These are phyloP conservation scores for Chymomyza costata DNA, from an alignment of 1,140 invertebrate genomes.

Conservation along the genomic window DNA sequence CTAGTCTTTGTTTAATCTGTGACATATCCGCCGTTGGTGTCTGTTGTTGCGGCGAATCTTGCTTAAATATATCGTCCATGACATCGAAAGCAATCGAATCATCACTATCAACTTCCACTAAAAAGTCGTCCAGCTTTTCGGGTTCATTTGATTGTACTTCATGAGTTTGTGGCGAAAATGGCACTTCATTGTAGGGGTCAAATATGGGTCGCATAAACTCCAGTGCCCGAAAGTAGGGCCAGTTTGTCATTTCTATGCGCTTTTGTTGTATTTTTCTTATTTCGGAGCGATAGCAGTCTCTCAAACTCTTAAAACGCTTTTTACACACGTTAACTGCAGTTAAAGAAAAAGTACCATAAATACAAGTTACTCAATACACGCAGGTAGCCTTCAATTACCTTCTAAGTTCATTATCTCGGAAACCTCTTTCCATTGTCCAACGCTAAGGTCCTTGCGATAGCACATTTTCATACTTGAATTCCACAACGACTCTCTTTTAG, in stretches of 20 bases:
- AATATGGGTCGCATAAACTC: conserved; percentile 56
- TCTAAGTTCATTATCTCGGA: conserved; percentile 33
- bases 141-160: background rate
- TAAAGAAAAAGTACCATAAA: background rate
- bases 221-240: conserved; percentile 43
- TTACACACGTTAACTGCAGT: conserved; percentile 35
- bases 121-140: conserved; percentile 34
- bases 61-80: conserved; percentile 55
- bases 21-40: conserved; percentile 33
- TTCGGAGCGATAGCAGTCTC: conserved; percentile 49
- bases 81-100: conserved; percentile 59
- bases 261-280: conserved; percentile 52
- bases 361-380: conserved; percentile 8
- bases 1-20: conserved; percentile 9
- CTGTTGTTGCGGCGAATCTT: conserved; percentile 12
- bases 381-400: conserved; percentile 15
- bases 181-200: conserved; percentile 32
- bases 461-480: conserved; percentile 35
- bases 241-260: conserved; percentile 24
- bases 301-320: conserved; percentile 48
- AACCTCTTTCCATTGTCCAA: conserved; percentile 36
- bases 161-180: conserved; percentile 20
- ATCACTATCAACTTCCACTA: conserved; percentile 53
- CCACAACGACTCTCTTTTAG: conserved; percentile 40
- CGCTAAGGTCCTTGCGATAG: conserved; percentile 37